Conservation (phyloP, 2,113 vertebrate genomes). For the Hystrix brachyura region DNA sequence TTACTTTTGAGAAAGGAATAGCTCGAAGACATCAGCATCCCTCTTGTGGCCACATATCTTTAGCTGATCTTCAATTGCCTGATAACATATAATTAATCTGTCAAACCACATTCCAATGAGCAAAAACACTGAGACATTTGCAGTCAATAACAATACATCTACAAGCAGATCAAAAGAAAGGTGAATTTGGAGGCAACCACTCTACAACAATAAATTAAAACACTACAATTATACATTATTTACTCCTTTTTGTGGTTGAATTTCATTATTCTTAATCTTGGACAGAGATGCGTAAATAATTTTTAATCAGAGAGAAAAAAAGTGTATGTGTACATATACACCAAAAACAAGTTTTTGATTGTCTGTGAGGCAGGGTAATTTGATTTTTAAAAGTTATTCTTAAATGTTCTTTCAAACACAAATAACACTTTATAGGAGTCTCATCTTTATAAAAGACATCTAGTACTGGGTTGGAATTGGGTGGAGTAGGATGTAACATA, state of each 20-base stretch:
- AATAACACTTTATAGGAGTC: conserved; percentile 19
- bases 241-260: conserved; percentile 70
- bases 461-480: background rate
- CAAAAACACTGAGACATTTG: conserved; percentile 72
- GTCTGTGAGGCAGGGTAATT: background rate
- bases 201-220: conserved; percentile 77
- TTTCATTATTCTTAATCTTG: conserved; percentile 77
- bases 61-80: conserved; percentile 88
- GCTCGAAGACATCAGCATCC: conserved; percentile 85
- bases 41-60: conserved; percentile 87
- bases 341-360: conserved; percentile 19
- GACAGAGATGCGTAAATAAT: conserved; percentile 64
- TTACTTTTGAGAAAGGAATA: conserved; percentile 89
- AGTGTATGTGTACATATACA: background rate
- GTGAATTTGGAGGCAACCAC: conserved; percentile 35
- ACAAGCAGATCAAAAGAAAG: conserved; percentile 66
- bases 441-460: background rate
- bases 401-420: conserved; percentile 31
- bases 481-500: background rate
- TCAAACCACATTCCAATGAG: conserved; percentile 72
- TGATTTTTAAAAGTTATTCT: conserved; percentile 11
- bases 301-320: conserved; percentile 70
- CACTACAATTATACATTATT: conserved; percentile 60
- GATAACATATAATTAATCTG: conserved; percentile 82
- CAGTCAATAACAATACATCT: conserved; percentile 73